Percentiles rank a stretch among this genome's conserved stretches.
phyloP scores from a whole-genome alignment of 2,888 invertebrate genomes.

The Amitus sp. region DNA sequence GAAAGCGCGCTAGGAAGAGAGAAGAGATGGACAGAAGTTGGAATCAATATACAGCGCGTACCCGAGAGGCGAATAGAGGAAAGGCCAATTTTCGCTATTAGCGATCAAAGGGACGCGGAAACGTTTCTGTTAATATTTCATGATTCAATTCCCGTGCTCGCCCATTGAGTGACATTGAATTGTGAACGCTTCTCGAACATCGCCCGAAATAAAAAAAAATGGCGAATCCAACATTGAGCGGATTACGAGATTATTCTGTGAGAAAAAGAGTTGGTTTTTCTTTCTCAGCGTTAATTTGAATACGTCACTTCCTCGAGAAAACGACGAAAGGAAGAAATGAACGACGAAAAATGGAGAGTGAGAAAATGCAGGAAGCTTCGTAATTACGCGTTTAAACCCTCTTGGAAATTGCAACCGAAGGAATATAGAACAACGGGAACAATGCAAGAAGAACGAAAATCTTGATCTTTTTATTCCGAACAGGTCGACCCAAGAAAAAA shows the following conservation, averaged over 20 bases:
- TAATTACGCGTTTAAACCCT: slow-evolving; percentile 28
- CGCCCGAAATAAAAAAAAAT: no score
- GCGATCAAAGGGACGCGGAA: slow-evolving; percentile 56
- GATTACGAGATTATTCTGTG: not conserved
- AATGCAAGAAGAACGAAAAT: slow-evolving; percentile 7
- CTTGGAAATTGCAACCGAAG: slow-evolving; percentile 16
- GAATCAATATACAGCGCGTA: slow-evolving; percentile 52
- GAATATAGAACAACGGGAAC: not conserved
- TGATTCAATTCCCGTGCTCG: slow-evolving; percentile 8
- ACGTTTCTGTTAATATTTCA: slow-evolving; percentile 36
- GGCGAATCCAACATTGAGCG: not conserved
- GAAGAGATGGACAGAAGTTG: slow-evolving; percentile 32
- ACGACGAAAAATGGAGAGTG: slow-evolving; percentile 24
- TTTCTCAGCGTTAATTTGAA: slow-evolving; percentile 2
- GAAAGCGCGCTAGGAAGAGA: slow-evolving; percentile 23
- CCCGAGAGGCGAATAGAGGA: slow-evolving; percentile 32
- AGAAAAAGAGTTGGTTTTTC: not conserved
- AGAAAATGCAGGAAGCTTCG: slow-evolving; percentile 21
- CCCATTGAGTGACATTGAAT: no score
- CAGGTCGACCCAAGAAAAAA: no score
- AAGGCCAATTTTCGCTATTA: slow-evolving; percentile 57
- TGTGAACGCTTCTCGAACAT: no score
- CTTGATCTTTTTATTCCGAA: no score
- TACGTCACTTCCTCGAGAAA: slow-evolving; percentile 17
- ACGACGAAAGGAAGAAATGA: slow-evolving; percentile 33